Evolutionary conservation across 2,888 invertebrate species (phyloP).

Genomic region (Margaritifera margaritifera): DNA sequence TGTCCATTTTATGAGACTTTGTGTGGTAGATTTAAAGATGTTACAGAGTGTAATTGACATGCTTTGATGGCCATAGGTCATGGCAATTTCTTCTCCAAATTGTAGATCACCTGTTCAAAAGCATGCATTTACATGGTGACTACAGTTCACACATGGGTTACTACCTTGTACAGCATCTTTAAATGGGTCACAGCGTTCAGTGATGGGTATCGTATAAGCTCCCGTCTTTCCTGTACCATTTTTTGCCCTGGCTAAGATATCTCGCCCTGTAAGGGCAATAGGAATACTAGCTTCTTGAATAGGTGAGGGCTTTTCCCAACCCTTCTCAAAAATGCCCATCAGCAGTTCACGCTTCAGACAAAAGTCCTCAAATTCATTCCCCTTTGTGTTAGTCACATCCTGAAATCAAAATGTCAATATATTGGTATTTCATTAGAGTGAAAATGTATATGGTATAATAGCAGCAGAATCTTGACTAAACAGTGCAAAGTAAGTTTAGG

Average conservation of each 20-base stretch:
- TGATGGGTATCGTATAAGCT: constrained; percentile 98
- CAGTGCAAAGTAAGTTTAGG: background rate
- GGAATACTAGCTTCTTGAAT: constrained; percentile 97
- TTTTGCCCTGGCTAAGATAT: constrained; percentile 98
- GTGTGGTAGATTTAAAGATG: too few species aligned
- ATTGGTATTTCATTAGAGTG: background rate
- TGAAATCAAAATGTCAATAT: constrained; percentile 69
- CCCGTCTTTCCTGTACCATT: constrained; percentile 99
- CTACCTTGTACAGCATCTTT: constrained; percentile 91
- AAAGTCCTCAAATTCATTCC: constrained; percentile 99
- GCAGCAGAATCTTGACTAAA: background rate
- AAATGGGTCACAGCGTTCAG: constrained; percentile 87
- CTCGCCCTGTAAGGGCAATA: constrained; percentile 96
- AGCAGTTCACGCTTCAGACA: constrained; percentile 96
- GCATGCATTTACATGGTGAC: too few species aligned
- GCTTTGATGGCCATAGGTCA: too few species aligned
- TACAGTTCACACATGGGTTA: background rate
- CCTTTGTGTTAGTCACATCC: constrained; percentile 99
- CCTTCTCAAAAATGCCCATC: constrained; percentile 99
- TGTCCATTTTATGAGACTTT: too few species aligned
- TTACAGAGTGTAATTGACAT: too few species aligned
- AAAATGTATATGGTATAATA: too few species aligned
- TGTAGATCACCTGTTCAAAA: too few species aligned
- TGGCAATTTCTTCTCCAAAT: too few species aligned
- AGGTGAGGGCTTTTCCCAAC: constrained; percentile 98